phyloP scores from a whole-genome alignment of 2,797 vertebrate species.

The Holocentrus rufus region DNA sequence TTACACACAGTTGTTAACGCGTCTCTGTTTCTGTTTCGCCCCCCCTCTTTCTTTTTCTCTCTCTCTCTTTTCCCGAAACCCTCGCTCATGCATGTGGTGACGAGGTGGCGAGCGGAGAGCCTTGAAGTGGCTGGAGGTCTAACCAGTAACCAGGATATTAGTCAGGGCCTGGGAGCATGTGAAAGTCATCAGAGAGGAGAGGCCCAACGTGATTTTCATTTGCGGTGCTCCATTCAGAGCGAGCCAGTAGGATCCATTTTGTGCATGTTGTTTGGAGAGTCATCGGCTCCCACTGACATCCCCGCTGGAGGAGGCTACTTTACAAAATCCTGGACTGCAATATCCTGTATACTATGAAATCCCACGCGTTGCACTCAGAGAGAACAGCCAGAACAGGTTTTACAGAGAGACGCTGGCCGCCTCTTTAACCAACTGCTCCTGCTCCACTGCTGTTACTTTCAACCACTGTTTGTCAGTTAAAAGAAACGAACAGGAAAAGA shows the following conservation, averaged over 20 bases:
- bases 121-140: constrained; percentile 58
- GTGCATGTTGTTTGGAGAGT: constrained; percentile 58
- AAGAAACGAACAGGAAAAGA: too few relatives aligned
- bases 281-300: constrained; percentile 45
- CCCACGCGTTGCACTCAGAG: constrained; percentile 26
- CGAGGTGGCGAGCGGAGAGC: constrained; percentile 23
- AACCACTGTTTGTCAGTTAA: too few relatives aligned
- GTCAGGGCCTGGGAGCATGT: constrained; percentile 70
- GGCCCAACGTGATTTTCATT: constrained; percentile 75
- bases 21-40: constrained; percentile 30
- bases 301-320: constrained; percentile 45
- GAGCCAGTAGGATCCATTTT: constrained; percentile 52
- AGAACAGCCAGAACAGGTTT: constrained; percentile 23
- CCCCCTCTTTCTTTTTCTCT: constrained; percentile 21
- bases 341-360: constrained; percentile 49
- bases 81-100: constrained; percentile 29
- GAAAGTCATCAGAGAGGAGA: constrained; percentile 75
- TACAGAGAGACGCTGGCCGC: constrained; percentile 6
- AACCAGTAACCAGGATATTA: constrained; percentile 55
- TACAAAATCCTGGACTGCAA: constrained; percentile 26
- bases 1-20: constrained; percentile 49
- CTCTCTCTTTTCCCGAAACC: neutral
- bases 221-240: constrained; percentile 42
- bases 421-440: neutral
- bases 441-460: too few relatives aligned